Evolutionary conservation across 2,797 vertebrate genomes (phyloP).

Genomic region (Diplodus puntazzo): DNA sequence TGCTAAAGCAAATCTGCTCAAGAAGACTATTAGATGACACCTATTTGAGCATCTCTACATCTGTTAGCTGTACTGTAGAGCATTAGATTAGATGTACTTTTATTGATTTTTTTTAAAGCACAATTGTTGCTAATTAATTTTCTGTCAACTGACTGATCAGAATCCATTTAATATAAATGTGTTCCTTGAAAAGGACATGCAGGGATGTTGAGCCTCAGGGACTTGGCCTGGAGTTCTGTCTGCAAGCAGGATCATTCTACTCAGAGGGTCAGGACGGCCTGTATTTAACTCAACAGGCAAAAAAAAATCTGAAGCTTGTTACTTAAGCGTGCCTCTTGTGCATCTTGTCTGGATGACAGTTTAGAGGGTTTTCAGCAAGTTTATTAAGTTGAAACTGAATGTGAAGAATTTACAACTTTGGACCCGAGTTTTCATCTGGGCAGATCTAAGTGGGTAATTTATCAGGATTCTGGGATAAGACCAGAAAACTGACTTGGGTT

Average conservation of each 20-base stretch:
- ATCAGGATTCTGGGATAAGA: constrained; percentile 28
- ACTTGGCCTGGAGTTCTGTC: background rate
- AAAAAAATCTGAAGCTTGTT: background rate
- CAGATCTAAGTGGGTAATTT: constrained; percentile 16
- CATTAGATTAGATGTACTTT: too few relatives aligned
- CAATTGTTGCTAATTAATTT: background rate
- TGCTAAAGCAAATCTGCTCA: too few relatives aligned
- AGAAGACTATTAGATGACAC: too few relatives aligned
- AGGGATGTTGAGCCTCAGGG: background rate
- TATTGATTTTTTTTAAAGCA: background rate
- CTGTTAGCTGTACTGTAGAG: too few relatives aligned
- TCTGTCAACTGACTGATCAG: background rate
- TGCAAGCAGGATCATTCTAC: background rate
- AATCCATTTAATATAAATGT: background rate
- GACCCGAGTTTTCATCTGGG: background rate
- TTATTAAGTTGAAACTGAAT: constrained; percentile 2
- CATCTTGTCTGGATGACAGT: background rate
- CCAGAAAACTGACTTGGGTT: constrained; percentile 1
- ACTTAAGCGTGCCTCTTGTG: too few relatives aligned
- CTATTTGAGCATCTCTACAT: too few relatives aligned
- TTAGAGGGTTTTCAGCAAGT: background rate
- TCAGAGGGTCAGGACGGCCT: background rate
- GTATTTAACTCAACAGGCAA: background rate
- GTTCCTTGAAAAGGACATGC: background rate
- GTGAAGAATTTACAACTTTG: constrained; percentile 2